phyloP scores from a whole-genome alignment of 2,888 invertebrate species.

The Drosophila lacicola region DNA sequence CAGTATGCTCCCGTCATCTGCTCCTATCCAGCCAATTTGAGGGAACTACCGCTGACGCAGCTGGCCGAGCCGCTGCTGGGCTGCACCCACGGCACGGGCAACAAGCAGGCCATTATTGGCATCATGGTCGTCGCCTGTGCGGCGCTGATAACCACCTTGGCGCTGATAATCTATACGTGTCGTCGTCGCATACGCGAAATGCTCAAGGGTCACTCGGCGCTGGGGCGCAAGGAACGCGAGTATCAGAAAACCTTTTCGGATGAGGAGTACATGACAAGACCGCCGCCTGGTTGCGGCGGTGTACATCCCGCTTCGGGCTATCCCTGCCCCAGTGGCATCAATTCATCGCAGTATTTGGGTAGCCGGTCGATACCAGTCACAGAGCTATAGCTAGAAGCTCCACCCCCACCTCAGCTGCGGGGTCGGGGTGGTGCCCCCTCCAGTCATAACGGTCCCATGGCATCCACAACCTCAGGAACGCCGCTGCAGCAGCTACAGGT shows the following conservation, averaged over 20 bases:
- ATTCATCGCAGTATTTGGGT: slow-evolving; percentile 85
- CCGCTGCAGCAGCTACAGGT: slow-evolving; percentile 83
- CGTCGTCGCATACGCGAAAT: slow-evolving; percentile 92
- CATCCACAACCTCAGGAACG: slow-evolving; percentile 32
- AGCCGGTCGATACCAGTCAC: slow-evolving; percentile 93
- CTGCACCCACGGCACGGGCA: slow-evolving; percentile 92
- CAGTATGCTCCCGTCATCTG: slow-evolving; percentile 87
- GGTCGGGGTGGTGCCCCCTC: slow-evolving; percentile 84
- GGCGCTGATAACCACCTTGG: slow-evolving; percentile 89
- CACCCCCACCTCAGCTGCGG: slow-evolving; percentile 93
- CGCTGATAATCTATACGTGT: slow-evolving; percentile 91
- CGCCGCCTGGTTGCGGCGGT: slow-evolving; percentile 83
- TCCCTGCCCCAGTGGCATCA: slow-evolving; percentile 73
- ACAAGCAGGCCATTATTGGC: slow-evolving; percentile 92
- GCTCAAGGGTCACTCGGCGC: slow-evolving; percentile 88
- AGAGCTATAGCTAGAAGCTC: slow-evolving; percentile 96
- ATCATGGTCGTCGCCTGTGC: slow-evolving; percentile 91
- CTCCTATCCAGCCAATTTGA: slow-evolving; percentile 89
- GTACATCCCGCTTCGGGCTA: slow-evolving; percentile 77
- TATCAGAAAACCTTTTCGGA: slow-evolving; percentile 96
- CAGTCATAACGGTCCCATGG: slow-evolving; percentile 49
- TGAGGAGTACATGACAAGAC: slow-evolving; percentile 89
- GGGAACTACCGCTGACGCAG: slow-evolving; percentile 89
- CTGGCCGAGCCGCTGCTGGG: slow-evolving; percentile 92
- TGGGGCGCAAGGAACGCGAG: slow-evolving; percentile 91